Base-by-base conservation (phyloP, 1,140 invertebrate genomes). In the Bathynomus jamesi region DNA sequence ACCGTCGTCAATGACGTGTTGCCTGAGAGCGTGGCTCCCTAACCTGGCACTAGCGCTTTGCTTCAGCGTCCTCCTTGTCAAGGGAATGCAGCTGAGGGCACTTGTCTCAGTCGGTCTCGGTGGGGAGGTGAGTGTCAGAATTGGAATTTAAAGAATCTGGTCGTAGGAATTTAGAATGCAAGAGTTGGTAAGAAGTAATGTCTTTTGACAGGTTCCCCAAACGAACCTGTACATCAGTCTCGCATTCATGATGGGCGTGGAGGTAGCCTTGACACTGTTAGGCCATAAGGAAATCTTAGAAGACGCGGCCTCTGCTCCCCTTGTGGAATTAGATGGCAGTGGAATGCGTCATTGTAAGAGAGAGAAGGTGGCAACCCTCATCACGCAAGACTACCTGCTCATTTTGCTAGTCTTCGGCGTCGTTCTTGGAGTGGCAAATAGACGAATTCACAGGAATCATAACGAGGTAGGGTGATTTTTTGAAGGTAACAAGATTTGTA, bases 1-100 rank as follows among this genome's bases (percentile, higher is more conserved):
- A 40, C 78, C 81, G 7, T 72, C 74, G 27, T 75, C 78, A 24
- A 71, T 80, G 7, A 78, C 82, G n/a, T 83, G 83, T 72, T 75
- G 71, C 8, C 30, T 82, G 2, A 71, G 81, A 4, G 74, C 80
- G 7, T 74, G 72, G 72, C 68, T 60, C 24, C 72, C 72, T n/a
- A 62, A 68, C 28, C 61, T 74, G 68, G 69, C 68, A 30, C 60
- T 74, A 32, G 68, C 72, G 7, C 65, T 74, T 27, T 70, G 72
- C 60, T 74, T 67, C 31, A 69, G 68, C 30, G 61, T 74, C n/a
- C 68, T 74, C 28, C 68, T 74, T 3, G 72, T 70, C 24, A 74
- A 74, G 30, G 53, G 64, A n/a, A 74, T 74, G 72, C 69, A 74
- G 3, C 65, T 74, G 21, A 46, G 72, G 10, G 72, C 72, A 5